A percentile compares a stretch with the other conserved stretches of the same genome.
phyloP scores from a whole-genome alignment of 2,797 vertebrate genomes.

The Pseudochromis fuscus region DNA sequence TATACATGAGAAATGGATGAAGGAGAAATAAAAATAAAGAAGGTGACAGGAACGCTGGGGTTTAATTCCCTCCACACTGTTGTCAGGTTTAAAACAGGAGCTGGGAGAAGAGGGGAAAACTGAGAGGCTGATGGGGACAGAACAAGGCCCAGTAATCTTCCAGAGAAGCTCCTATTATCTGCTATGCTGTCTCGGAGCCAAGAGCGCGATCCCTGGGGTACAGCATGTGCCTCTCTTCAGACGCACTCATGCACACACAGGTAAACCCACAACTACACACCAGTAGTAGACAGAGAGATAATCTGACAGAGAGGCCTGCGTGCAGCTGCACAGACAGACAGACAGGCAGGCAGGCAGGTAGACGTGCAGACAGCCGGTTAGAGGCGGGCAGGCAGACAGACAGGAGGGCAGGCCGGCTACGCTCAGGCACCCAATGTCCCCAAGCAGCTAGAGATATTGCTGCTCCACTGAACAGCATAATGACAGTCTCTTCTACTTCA shows the following conservation, averaged over 20 bases:
- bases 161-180: slow-evolving; percentile 69
- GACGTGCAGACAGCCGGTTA: slow-evolving; percentile 3
- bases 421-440: slow-evolving; percentile 77
- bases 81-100: slow-evolving; percentile 40
- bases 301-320: not conserved
- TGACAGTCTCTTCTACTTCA: slow-evolving; percentile 81
- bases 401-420: slow-evolving; percentile 54
- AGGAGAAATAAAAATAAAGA: slow-evolving; percentile 46
- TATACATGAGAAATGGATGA: not conserved
- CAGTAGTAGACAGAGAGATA: slow-evolving; percentile 20
- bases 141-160: slow-evolving; percentile 64
- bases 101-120: slow-evolving; percentile 13
- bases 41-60: slow-evolving; percentile 26
- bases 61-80: slow-evolving; percentile 61
- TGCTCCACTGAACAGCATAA: slow-evolving; percentile 85
- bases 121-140: slow-evolving; percentile 37
- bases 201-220: slow-evolving; percentile 57
- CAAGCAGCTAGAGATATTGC: slow-evolving; percentile 79
- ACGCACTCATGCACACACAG: slow-evolving; percentile 8
- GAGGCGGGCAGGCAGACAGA: slow-evolving; percentile 41
- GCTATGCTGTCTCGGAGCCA: slow-evolving; percentile 45
- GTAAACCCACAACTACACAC: slow-evolving; percentile 44
- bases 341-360: slow-evolving; percentile 30
- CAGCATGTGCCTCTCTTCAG: slow-evolving; percentile 35
- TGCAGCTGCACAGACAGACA: not conserved